A percentile compares a stretch with the other conserved stretches of the same genome.
Evolutionary conservation across 2,888 invertebrate species (phyloP).

Genomic region (Rhopalosiphum nymphaeae): DNA sequence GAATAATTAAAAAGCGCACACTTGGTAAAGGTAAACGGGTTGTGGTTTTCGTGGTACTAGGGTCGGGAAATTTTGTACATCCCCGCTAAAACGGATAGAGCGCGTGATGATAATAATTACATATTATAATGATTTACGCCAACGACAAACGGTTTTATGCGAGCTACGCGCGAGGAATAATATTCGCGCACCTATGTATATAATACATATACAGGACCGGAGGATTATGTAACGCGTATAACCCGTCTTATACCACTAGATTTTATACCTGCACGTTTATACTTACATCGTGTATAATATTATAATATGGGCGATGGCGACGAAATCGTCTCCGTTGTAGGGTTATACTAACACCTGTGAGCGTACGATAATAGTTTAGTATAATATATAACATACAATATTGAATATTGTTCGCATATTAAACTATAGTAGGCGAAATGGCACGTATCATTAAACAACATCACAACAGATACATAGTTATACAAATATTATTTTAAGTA

Average conservation of each 20-base stretch:
- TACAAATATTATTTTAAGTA: too few relatives aligned
- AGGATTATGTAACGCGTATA: neutral
- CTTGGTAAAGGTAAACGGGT: neutral
- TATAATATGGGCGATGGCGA: neutral
- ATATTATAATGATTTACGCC: neutral
- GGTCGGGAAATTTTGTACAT: neutral
- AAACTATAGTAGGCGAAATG: neutral
- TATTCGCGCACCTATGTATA: neutral
- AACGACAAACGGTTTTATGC: conserved; percentile 7
- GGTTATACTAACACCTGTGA: neutral
- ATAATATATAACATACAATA: neutral
- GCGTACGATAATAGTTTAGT: neutral
- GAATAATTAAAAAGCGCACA: neutral
- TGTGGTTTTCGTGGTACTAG: neutral
- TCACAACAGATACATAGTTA: neutral
- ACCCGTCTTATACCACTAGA: neutral
- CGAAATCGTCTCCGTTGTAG: neutral
- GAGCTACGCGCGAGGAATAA: neutral
- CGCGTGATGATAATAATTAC: neutral
- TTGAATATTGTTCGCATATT: neutral
- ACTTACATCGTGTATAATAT: neutral
- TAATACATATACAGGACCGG: neutral
- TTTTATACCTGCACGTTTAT: neutral
- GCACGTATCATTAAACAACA: neutral
- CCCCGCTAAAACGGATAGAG: neutral